phyloP scores from a whole-genome alignment of 2,797 vertebrate species.

The Pipistrellus pygmaeus region DNA sequence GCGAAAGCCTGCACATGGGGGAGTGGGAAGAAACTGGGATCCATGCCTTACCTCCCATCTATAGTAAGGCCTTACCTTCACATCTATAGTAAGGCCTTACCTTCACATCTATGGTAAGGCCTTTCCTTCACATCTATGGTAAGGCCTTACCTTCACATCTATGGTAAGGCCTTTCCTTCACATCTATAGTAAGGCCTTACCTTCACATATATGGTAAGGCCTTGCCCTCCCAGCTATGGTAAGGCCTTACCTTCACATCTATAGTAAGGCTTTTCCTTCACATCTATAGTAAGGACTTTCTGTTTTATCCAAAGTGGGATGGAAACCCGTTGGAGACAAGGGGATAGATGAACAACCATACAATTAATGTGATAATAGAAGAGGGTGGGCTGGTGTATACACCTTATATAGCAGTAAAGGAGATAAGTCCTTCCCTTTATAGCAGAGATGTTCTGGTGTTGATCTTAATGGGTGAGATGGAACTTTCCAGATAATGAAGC shows the following conservation, averaged over 20 bases:
- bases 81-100: not conserved
- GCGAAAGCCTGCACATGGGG: not conserved
- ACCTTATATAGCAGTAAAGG: not conserved
- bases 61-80: not conserved
- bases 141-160: not conserved
- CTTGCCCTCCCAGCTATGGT: not conserved
- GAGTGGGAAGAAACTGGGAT: not conserved
- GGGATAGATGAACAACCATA: not conserved
- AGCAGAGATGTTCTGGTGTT: not conserved
- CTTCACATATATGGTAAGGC: too few relatives aligned
- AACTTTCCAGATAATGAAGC: not conserved
- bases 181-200: not conserved
- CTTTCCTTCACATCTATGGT: too few relatives aligned
- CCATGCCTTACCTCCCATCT: not conserved
- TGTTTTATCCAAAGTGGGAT: not conserved
- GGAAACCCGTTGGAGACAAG: not conserved
- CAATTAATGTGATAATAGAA: not conserved
- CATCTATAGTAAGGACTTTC: not conserved
- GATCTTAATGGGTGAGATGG: not conserved
- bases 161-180: not conserved
- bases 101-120: not conserved
- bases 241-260: not conserved
- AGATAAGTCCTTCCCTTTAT: not conserved
- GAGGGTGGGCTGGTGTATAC: not conserved
- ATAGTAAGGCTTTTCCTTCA: not conserved